A percentile compares a stretch with the other conserved stretches of the same genome.
Evolutionary conservation across 2,888 invertebrate species (phyloP).

Genomic region (Dicyrtomina minuta): DNA sequence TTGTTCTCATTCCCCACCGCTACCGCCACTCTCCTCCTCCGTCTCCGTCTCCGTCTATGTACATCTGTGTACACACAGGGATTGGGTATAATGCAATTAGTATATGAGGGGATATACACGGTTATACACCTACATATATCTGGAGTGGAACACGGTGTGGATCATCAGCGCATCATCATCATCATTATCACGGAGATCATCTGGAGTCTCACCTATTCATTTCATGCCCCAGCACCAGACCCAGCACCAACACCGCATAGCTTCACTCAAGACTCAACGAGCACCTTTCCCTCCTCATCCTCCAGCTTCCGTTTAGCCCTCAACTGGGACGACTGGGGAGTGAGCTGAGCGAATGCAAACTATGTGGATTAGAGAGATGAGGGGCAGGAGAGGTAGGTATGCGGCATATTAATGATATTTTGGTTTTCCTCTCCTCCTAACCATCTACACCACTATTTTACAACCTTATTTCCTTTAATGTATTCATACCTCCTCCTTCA

Average conservation of each 20-base stretch:
- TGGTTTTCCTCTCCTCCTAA: neutral
- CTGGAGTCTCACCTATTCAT: conserved; percentile 34
- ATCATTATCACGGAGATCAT: conserved; percentile 19
- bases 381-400: conserved; percentile 7
- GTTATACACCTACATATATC: too few relatives aligned
- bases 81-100: too few relatives aligned
- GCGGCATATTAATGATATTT: neutral
- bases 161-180: neutral
- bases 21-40: neutral
- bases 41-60: too few relatives aligned
- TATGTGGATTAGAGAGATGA: too few relatives aligned
- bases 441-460: conserved; percentile 1
- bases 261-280: too few relatives aligned
- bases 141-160: too few relatives aligned
- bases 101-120: too few relatives aligned
- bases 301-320: conserved; percentile 8
- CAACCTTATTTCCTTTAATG: conserved; percentile 17
- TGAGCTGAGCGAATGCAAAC: neutral
- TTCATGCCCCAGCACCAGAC: conserved; percentile 16
- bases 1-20: conserved; percentile 1
- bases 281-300: conserved; percentile 21
- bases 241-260: too few relatives aligned
- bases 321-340: neutral
- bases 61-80: neutral
- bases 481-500: conserved; percentile 16